Evolutionary conservation across 1,140 invertebrate genomes (phyloP), one percentile per base, ranked within the genome.

Genomic region (Megathymus violae): DNA sequence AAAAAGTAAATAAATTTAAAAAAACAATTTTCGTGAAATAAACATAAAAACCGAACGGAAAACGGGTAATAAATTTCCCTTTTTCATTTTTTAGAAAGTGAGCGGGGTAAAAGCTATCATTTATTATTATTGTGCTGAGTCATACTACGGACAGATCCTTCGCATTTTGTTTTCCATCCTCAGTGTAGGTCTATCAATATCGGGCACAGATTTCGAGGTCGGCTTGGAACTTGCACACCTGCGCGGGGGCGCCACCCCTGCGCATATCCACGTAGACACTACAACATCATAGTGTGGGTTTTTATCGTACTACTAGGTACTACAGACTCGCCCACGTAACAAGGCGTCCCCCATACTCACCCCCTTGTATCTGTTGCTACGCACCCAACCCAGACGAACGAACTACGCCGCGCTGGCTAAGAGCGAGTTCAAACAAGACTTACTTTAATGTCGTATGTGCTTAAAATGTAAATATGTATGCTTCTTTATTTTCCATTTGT

Each of bases 281-380:
- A 82, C 74, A 84, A 87, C 76, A 82, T 70, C 80, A 84, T 69
- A 76, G 67, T 74, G 74, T 79, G 60, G 76, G 64, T 64, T 69
- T 71, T 77, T 75, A 64, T 69, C 81, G 81, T 90, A 90, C 85
- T 89, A 89, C 77, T 74, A 82, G 62, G 83, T 88, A 89, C 87
- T 89, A 89, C 87, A 89, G 87, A 89, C 87, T 84, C 87, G 87
- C 87, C 87, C 85, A 89, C 87, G 87, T 83, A 80, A 62, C 74
- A 67, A 59, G 71, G 62, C 56, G 64, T 52, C 50, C 65, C 65
- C 61, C 71, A 61, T 40, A 56, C 68, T 70, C 64, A 56, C 16
- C 62, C 58, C 47, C 54, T 16, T 19, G 38, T 19, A n/a, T 38
- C 25, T 69, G 80, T 80, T 84, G 79, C 77, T 65, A 85, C 75